A percentile compares a stretch with the other conserved stretches of the same genome.
Evolutionary conservation across 1,140 invertebrate species (phyloP).

Genomic region (Asobara japonica): DNA sequence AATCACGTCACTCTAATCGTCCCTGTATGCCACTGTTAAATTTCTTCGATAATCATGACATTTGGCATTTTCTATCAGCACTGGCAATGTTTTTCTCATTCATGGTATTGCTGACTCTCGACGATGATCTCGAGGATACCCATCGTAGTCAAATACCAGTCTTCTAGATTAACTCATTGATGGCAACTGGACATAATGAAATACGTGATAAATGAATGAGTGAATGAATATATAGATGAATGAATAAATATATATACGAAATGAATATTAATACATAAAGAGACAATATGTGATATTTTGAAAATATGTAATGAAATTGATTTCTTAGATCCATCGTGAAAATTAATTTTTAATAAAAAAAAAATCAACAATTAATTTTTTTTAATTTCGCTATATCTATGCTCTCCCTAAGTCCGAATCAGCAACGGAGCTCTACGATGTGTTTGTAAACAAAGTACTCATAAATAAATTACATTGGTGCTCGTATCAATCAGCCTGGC

Average conservation of each 20-base stretch:
- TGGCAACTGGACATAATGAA: too few species aligned
- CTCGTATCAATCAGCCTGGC: too few species aligned
- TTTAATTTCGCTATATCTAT: too few species aligned
- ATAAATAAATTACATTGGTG: too few species aligned
- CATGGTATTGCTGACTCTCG: slow-evolving; percentile 82
- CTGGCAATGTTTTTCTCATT: slow-evolving; percentile 89
- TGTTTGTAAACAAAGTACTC: too few species aligned
- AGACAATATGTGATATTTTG: slow-evolving; percentile 2
- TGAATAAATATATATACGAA: not conserved
- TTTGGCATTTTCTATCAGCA: slow-evolving; percentile 91
- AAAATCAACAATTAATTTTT: too few species aligned
- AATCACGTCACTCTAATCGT: slow-evolving; percentile 80
- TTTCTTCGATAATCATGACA: slow-evolving; percentile 89
- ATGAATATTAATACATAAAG: slow-evolving; percentile 1
- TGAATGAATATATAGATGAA: too few species aligned
- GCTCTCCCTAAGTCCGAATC: too few species aligned
- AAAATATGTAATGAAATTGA: slow-evolving; percentile 1
- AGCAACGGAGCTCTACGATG: too few species aligned
- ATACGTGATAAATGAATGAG: too few species aligned
- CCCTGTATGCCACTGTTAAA: slow-evolving; percentile 76
- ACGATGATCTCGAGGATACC: slow-evolving; percentile 77
- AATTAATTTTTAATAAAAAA: too few species aligned
- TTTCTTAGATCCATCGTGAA: too few species aligned
- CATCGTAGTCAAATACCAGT: slow-evolving; percentile 79
- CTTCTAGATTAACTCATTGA: slow-evolving; percentile 69